These are phyloP conservation scores for Torymus aiolomorphi DNA, from an alignment of 2,888 invertebrate species.

Conservation along the genomic window DNA sequence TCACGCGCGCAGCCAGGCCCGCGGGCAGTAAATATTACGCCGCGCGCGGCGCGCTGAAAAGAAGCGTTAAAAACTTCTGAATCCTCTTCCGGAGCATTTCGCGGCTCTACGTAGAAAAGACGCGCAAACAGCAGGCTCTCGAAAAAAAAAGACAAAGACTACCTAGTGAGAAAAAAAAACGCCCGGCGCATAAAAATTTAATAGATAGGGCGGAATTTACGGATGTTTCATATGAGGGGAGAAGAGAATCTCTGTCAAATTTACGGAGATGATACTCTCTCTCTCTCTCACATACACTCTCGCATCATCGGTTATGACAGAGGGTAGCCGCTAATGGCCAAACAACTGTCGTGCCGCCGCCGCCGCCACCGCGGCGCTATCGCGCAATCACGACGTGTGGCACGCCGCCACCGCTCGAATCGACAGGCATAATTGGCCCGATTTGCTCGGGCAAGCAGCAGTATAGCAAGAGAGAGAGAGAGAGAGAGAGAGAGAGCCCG, in stretches of 20 bases:
- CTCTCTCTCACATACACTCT: neutral
- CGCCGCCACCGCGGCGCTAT: conserved; percentile 5
- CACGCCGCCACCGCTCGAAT: conserved; percentile 61
- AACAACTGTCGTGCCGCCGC: conserved; percentile 62
- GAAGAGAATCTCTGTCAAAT: too few species aligned
- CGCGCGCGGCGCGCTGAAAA: neutral
- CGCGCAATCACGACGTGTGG: conserved; percentile 66
- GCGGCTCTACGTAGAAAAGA: neutral
- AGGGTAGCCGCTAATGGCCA: conserved; percentile 67
- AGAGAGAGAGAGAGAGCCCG: too few species aligned
- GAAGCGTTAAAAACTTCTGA: conserved; percentile 31
- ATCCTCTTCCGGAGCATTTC: conserved; percentile 21
- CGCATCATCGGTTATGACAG: conserved; percentile 52
- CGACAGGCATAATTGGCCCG: conserved; percentile 70
- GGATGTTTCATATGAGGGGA: too few species aligned
- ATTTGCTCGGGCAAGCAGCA: conserved; percentile 59
- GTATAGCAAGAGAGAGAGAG: too few species aligned
- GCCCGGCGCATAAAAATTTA: conserved; percentile 16
- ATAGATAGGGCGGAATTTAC: conserved; percentile 19
- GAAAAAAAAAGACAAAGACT: neutral
- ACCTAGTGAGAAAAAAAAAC: neutral
- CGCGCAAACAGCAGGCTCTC: neutral
- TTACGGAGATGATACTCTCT: too few species aligned
- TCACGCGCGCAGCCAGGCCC: neutral
- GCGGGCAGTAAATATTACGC: conserved; percentile 23